Percentiles rank a stretch among this genome's conserved stretches.
These are phyloP conservation scores for Rhynchopsitta pachyrhyncha DNA, from an alignment of 2,113 vertebrate species.

Conservation along the genomic window DNA sequence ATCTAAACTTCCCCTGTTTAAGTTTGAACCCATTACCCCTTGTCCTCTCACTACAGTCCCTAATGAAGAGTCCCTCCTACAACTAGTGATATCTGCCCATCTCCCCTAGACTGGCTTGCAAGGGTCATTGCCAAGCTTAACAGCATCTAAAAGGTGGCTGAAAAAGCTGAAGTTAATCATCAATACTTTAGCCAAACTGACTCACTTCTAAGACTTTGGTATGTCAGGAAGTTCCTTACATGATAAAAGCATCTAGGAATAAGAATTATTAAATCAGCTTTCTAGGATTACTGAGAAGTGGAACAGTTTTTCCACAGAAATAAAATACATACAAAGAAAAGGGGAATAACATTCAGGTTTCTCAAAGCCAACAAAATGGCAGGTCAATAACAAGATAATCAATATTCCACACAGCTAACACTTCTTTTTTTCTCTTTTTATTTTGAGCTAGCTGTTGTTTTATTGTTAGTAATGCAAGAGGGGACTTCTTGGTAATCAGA, in stretches of 20 bases:
- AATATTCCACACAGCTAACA: background rate
- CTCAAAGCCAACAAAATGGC: background rate
- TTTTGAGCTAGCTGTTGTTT: background rate
- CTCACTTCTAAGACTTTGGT: background rate
- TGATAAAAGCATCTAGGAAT: background rate
- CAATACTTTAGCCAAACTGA: background rate
- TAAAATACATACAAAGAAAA: background rate
- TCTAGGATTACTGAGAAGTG: background rate
- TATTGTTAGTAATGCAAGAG: background rate
- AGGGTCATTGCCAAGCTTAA: background rate
- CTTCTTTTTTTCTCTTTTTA: background rate
- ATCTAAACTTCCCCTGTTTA: too few relatives aligned
- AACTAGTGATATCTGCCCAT: background rate
- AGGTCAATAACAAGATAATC: background rate
- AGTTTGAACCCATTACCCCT: too few relatives aligned
- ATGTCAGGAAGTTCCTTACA: background rate
- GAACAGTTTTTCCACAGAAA: background rate
- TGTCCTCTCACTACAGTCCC: too few relatives aligned
- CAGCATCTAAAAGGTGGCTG: background rate
- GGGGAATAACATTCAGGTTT: background rate
- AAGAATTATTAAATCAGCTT: background rate
- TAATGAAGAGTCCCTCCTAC: background rate
- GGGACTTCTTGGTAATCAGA: background rate
- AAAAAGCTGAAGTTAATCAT: background rate
- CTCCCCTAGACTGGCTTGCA: background rate